These are phyloP conservation scores for Cerastis rubricosa DNA, from an alignment of 2,888 invertebrate genomes.

Conservation along the genomic window DNA sequence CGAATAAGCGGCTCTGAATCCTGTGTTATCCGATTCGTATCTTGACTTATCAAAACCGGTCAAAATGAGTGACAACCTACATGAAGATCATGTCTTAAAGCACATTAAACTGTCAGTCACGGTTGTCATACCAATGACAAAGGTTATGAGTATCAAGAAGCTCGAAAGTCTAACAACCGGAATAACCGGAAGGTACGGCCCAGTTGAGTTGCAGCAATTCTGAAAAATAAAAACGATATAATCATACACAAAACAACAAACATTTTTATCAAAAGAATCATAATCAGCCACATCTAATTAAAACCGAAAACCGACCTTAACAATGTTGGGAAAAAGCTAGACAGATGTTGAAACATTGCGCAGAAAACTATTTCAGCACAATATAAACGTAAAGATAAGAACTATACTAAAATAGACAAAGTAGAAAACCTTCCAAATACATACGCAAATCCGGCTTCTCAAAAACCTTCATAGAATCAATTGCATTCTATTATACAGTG, in stretches of 20 bases:
- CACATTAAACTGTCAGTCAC: constrained; percentile 20
- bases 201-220: not conserved
- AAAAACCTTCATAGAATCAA: constrained; percentile 55
- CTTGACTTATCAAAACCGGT: not conserved
- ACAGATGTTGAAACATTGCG: constrained; percentile 39
- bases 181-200: not conserved
- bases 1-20: constrained; percentile 12
- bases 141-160: not conserved
- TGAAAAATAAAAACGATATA: constrained; percentile 2
- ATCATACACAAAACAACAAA: not conserved
- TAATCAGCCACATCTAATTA: constrained; percentile 27
- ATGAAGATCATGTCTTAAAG: constrained; percentile 16
- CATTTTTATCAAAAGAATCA: not conserved
- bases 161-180: constrained; percentile 17
- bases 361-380: constrained; percentile 31
- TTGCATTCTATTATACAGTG: constrained; percentile 31
- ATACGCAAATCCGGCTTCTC: constrained; percentile 45
- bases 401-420: constrained; percentile 19
- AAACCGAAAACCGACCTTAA: not conserved
- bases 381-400: constrained; percentile 29
- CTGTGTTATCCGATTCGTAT: not conserved
- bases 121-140: constrained; percentile 25
- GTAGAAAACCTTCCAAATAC: constrained; percentile 33
- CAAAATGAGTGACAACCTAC: not conserved
- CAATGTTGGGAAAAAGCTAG: constrained; percentile 21